These are phyloP conservation scores for Homarus americanus DNA, from an alignment of 1,140 invertebrate genomes.

Conservation along the genomic window DNA sequence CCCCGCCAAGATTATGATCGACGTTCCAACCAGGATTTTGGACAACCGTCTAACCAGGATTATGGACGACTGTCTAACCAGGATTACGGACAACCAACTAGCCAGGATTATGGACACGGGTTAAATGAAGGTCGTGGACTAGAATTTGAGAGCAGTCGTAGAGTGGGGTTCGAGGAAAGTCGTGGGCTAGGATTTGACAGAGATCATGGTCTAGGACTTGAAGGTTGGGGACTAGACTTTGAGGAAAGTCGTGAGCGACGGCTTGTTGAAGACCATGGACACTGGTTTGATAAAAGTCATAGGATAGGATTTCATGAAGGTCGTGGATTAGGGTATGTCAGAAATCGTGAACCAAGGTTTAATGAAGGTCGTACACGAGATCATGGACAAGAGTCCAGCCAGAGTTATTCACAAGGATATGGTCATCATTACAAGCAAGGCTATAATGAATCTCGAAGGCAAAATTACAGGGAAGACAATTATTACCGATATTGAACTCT, in stretches of 20 bases:
- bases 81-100: not conserved
- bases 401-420: not conserved
- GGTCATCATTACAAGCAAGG: not conserved
- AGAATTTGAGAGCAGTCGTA: too few relatives aligned
- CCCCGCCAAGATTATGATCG: not conserved
- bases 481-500: not conserved
- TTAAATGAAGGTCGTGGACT: too few relatives aligned
- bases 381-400: not conserved
- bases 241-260: too few relatives aligned
- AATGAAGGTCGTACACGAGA: too few relatives aligned
- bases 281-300: too few relatives aligned
- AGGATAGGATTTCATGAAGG: too few relatives aligned
- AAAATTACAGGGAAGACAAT: not conserved
- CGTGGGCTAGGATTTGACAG: too few relatives aligned
- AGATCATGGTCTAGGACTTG: too few relatives aligned
- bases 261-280: too few relatives aligned
- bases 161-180: too few relatives aligned
- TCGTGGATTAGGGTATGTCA: too few relatives aligned
- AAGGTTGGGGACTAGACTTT: too few relatives aligned
- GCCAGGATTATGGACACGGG: not conserved
- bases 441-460: not conserved
- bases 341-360: not conserved
- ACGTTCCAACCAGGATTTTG: not conserved
- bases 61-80: not conserved
- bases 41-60: not conserved